A percentile compares a stretch with the other conserved stretches of the same genome.
These are phyloP conservation scores for Micronycteris hirsuta DNA, from an alignment of 2,113 vertebrate genomes.

Conservation along the genomic window DNA sequence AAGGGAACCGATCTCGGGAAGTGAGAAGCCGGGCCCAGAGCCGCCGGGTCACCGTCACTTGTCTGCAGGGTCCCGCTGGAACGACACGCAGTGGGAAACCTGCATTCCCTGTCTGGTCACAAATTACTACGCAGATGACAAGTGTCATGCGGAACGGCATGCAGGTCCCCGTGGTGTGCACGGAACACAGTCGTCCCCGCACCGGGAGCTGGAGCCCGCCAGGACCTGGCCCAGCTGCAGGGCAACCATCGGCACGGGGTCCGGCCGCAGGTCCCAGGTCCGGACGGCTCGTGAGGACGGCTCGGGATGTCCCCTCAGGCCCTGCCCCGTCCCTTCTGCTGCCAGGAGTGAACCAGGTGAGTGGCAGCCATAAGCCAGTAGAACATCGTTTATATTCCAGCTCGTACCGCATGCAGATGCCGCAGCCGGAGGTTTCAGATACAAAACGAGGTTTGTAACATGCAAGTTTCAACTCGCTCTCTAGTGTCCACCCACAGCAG, in stretches of 20 bases:
- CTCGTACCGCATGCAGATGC: not conserved
- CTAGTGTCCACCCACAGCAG: too few species aligned
- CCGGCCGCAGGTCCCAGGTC: not conserved
- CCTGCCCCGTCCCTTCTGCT: not conserved
- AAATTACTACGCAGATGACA: accelerated
- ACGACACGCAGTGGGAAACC: too few species aligned
- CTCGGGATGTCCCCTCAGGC: not conserved
- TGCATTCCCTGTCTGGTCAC: too few species aligned
- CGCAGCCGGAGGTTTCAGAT: not conserved
- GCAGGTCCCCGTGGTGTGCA: accelerated
- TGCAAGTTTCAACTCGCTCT: too few species aligned
- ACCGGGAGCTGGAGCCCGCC: not conserved
- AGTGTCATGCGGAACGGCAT: accelerated
- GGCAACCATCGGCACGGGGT: not conserved
- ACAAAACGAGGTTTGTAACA: not conserved
- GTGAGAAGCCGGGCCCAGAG: not conserved
- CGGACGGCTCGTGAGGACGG: not conserved
- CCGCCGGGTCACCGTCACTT: not conserved
- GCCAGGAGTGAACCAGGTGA: not conserved
- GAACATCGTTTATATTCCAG: not conserved
- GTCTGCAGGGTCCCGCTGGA: not conserved
- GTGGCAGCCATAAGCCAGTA: not conserved
- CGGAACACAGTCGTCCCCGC: accelerated
- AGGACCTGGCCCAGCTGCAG: not conserved
- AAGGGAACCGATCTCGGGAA: not conserved